These are phyloP conservation scores for Physella acuta DNA, from an alignment of 1,140 invertebrate genomes.

Conservation along the genomic window DNA sequence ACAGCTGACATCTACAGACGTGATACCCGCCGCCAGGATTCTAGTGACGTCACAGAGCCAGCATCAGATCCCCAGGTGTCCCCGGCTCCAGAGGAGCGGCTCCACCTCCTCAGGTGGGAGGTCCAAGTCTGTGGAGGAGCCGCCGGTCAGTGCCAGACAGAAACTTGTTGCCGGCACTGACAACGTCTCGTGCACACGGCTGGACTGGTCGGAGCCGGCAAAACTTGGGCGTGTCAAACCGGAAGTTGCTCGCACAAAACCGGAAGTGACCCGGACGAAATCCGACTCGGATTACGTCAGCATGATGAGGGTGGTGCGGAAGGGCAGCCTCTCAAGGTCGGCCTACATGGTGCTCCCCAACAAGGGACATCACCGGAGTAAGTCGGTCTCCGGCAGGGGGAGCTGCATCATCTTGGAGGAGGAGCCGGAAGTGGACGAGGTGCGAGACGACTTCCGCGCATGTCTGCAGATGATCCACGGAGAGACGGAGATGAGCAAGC, in stretches of 20 bases:
- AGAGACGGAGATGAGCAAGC: constrained; percentile 13
- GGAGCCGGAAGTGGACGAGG: neutral
- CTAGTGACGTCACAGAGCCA: neutral
- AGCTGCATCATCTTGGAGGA: constrained; percentile 11
- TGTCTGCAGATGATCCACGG: constrained; percentile 8
- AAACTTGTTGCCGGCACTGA: neutral
- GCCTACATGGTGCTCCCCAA: neutral
- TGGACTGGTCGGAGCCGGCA: neutral
- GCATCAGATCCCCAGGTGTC: neutral
- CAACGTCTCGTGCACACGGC: neutral
- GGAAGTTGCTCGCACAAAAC: too few species aligned
- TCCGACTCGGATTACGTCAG: neutral
- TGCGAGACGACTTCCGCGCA: neutral
- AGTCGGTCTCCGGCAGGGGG: neutral
- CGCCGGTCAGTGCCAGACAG: neutral
- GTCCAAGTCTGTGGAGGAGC: constrained; percentile 6
- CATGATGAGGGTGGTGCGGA: neutral
- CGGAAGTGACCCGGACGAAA: neutral
- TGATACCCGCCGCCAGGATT: neutral
- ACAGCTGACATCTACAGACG: neutral
- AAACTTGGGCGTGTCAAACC: neutral
- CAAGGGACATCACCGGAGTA: neutral
- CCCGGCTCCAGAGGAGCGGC: neutral
- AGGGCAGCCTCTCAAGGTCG: neutral
- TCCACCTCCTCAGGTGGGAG: neutral